Percentiles rank a stretch among this genome's conserved stretches.
Conservation (phyloP, 2,888 invertebrate genomes). For the Drosophila robusta region DNA sequence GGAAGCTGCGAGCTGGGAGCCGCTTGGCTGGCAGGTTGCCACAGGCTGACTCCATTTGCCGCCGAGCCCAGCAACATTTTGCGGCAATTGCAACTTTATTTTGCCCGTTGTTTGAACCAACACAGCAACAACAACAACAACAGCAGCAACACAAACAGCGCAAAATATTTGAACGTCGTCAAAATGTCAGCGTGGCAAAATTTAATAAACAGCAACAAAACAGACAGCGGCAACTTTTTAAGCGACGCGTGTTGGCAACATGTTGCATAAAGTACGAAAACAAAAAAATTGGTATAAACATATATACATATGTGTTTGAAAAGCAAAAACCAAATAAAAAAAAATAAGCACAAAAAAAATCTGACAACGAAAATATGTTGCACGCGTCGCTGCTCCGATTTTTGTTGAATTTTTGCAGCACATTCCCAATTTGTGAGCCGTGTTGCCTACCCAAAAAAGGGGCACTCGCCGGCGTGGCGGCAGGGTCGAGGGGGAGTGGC, state of each 20-base stretch:
- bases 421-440: constrained; percentile 66
- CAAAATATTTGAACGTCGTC: constrained; percentile 63
- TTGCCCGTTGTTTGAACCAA: constrained; percentile 36
- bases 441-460: constrained; percentile 27
- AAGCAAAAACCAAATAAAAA: constrained; percentile 23
- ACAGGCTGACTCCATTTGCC: constrained; percentile 49
- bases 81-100: constrained; percentile 78
- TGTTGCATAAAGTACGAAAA: constrained; percentile 61
- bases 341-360: too few relatives aligned
- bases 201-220: constrained; percentile 69
- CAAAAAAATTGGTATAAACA: constrained; percentile 1
- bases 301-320: constrained; percentile 9
- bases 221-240: constrained; percentile 51
- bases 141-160: constrained; percentile 23
- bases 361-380: constrained; percentile 59
- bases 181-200: constrained; percentile 73
- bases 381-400: constrained; percentile 67
- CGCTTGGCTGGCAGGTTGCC: constrained; percentile 42
- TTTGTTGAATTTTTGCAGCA: constrained; percentile 44
- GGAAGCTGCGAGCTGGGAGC: constrained; percentile 68
- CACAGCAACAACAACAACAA: constrained; percentile 22
- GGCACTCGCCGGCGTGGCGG: not conserved
- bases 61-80: constrained; percentile 73
- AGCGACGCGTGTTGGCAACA: constrained; percentile 63
- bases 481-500: constrained; percentile 9